Conservation (phyloP, 1,140 invertebrate genomes). For the Cardiocondyla obscurior region DNA sequence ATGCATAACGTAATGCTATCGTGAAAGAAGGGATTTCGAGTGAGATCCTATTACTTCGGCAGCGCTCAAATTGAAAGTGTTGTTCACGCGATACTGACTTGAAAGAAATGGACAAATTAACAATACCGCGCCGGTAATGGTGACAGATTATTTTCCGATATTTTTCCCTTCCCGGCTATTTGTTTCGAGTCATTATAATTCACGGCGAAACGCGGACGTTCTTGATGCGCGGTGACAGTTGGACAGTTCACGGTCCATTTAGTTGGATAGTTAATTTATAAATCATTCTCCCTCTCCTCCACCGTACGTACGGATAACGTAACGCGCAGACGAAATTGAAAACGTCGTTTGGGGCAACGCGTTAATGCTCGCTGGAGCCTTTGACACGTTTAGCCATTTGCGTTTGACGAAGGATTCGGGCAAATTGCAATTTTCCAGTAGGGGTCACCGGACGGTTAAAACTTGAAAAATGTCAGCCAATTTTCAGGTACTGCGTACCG, state of each 20-base stretch:
- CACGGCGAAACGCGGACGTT: neutral
- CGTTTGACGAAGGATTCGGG: slow-evolving; percentile 23
- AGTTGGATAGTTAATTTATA: slow-evolving; percentile 16
- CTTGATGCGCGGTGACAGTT: neutral
- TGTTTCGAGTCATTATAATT: slow-evolving; percentile 33
- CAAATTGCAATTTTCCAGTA: slow-evolving; percentile 39
- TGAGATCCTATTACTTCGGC: slow-evolving; percentile 58
- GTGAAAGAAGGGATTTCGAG: slow-evolving; percentile 59
- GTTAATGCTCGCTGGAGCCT: slow-evolving; percentile 33
- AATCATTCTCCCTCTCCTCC: slow-evolving; percentile 12
- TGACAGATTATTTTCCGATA: too few species aligned
- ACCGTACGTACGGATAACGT: slow-evolving; percentile 1
- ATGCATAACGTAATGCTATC: slow-evolving; percentile 36
- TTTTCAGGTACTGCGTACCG: slow-evolving; percentile 46
- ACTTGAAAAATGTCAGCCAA: slow-evolving; percentile 69
- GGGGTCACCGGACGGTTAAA: slow-evolving; percentile 53
- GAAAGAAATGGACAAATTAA: slow-evolving; percentile 38
- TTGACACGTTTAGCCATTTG: slow-evolving; percentile 7
- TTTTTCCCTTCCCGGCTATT: neutral
- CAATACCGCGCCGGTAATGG: too few species aligned
- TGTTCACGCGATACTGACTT: slow-evolving; percentile 32
- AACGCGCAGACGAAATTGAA: slow-evolving; percentile 22
- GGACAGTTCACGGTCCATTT: neutral
- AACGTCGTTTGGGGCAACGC: slow-evolving; percentile 23
- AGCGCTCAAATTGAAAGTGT: slow-evolving; percentile 44